Conservation (phyloP, 1,140 invertebrate genomes). For the Steinernema feltiae region DNA sequence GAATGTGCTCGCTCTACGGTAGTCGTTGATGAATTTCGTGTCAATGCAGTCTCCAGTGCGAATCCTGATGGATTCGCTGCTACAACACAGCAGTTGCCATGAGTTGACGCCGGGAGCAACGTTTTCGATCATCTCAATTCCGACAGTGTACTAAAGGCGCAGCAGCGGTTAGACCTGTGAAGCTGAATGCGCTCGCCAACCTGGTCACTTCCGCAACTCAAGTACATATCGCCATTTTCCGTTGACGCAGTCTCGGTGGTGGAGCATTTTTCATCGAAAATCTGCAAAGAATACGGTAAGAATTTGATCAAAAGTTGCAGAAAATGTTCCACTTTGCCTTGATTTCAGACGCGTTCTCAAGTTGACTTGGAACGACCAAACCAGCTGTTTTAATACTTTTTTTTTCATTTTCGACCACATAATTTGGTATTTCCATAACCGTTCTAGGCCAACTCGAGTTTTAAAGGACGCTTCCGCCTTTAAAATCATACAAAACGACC, state of each 20-base stretch:
- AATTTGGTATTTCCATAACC: too few relatives aligned
- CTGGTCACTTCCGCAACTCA: conserved; percentile 47
- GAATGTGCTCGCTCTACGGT: conserved; percentile 44
- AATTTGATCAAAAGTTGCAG: background rate
- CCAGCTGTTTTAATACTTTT: too few relatives aligned
- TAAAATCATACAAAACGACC: too few relatives aligned
- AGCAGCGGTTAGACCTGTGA: too few relatives aligned
- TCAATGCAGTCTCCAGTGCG: conserved; percentile 44
- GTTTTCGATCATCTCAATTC: conserved; percentile 48
- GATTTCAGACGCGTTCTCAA: too few relatives aligned
- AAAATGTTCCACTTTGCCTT: too few relatives aligned
- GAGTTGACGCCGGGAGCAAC: conserved; percentile 32
- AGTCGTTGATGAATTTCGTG: conserved; percentile 50
- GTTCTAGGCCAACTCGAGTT: too few relatives aligned
- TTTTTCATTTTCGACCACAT: too few relatives aligned
- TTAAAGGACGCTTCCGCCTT: too few relatives aligned
- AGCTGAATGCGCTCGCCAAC: too few relatives aligned
- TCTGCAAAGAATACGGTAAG: conserved; percentile 14
- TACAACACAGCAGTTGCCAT: conserved; percentile 47
- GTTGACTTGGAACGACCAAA: too few relatives aligned
- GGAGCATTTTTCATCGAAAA: conserved; percentile 43
- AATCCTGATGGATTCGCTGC: conserved; percentile 36
- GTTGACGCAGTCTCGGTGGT: conserved; percentile 47
- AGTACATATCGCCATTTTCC: conserved; percentile 49
- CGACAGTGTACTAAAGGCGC: conserved; percentile 49